These are phyloP conservation scores for Aethina tumida DNA, from an alignment of 1,140 invertebrate species.

Conservation along the genomic window DNA sequence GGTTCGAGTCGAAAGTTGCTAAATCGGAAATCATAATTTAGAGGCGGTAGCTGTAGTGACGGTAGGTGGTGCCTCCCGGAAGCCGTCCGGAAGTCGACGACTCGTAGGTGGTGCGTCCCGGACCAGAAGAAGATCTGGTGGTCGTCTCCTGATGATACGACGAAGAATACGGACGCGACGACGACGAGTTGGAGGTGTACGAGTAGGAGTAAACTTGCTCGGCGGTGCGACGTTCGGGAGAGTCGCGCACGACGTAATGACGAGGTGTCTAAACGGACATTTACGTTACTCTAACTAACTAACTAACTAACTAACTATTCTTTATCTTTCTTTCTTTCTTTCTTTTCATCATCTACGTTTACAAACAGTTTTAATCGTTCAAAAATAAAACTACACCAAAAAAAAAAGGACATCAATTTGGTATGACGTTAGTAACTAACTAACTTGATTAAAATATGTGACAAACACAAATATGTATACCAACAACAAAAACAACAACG, in stretches of 20 bases:
- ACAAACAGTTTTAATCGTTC: not conserved
- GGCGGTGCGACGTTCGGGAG: constrained; percentile 54
- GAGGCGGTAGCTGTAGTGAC: constrained; percentile 76
- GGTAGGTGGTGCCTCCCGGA: constrained; percentile 68
- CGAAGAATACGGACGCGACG: constrained; percentile 46
- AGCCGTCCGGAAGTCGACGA: constrained; percentile 63
- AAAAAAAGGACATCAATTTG: not conserved
- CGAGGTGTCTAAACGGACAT: constrained; percentile 57
- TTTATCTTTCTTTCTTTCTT: too few species aligned
- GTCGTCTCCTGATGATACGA: constrained; percentile 58
- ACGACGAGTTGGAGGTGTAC: constrained; percentile 50
- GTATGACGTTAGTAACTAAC: not conserved
- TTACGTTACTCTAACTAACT: too few species aligned
- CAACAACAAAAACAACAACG: too few species aligned
- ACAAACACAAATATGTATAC: constrained; percentile 4
- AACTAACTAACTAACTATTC: too few species aligned
- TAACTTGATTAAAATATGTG: not conserved
- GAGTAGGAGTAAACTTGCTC: constrained; percentile 76
- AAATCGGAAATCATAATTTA: constrained; percentile 47
- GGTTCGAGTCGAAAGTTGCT: not conserved
- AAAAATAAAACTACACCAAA: not conserved
- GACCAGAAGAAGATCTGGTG: constrained; percentile 53
- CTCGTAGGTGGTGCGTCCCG: constrained; percentile 64
- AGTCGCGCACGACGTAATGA: constrained; percentile 72
- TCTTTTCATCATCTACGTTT: too few species aligned